Conservation (phyloP, 2,888 invertebrate species). For the Philonicus albiceps region DNA sequence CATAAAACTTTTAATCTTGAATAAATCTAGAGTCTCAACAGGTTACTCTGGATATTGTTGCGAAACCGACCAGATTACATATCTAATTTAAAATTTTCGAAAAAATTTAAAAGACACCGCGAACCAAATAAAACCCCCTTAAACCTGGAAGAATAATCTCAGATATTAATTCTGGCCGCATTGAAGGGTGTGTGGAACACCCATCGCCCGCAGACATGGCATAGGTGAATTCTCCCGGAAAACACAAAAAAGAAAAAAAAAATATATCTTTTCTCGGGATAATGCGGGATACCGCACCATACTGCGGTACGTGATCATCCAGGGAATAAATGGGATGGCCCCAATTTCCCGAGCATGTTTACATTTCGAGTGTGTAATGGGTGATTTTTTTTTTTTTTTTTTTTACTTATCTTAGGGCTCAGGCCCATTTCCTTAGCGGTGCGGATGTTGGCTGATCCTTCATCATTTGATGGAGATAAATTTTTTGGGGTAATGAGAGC, state of each 20-base stretch:
- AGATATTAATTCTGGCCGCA: not conserved
- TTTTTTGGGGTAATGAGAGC: not conserved
- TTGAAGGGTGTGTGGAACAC: not conserved
- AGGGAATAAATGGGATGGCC: not conserved
- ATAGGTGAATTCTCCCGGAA: not conserved
- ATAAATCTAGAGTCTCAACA: slow-evolving; percentile 5
- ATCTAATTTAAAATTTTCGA: not conserved
- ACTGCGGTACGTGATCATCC: slow-evolving; percentile 14
- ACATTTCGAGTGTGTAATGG: slow-evolving; percentile 46
- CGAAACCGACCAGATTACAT: not conserved
- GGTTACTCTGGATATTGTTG: not conserved
- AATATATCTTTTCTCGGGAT: not conserved
- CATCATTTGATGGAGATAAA: slow-evolving; percentile 34
- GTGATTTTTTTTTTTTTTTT: slow-evolving; percentile 38
- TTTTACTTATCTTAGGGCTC: slow-evolving; percentile 34
- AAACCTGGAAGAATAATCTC: not conserved
- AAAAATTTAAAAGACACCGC: not conserved
- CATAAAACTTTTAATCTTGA: slow-evolving; percentile 12
- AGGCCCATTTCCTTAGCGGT: slow-evolving; percentile 14
- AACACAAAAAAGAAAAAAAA: not conserved
- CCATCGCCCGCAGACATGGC: not conserved
- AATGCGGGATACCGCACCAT: not conserved
- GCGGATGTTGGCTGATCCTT: slow-evolving; percentile 24
- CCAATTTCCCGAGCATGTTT: slow-evolving; percentile 40
- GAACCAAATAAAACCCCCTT: not conserved